Conservation (phyloP, 2,888 invertebrate species). For the Osedax fenrisi region DNA sequence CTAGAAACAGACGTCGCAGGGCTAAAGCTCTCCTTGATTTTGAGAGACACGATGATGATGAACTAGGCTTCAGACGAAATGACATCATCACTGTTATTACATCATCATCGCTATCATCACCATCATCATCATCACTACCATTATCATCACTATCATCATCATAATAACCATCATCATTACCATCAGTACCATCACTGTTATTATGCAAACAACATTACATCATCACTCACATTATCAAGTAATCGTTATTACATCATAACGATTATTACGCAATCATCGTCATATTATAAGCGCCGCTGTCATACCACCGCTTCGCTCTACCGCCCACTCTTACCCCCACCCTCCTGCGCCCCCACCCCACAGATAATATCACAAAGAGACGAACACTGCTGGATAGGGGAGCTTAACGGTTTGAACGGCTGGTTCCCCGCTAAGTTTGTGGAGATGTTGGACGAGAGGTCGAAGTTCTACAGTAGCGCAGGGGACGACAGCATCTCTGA, state of each 20-base stretch:
- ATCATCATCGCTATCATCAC: too few species aligned
- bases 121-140: too few species aligned
- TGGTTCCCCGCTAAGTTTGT: conserved; percentile 98
- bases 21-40: conserved; percentile 93
- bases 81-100: conserved; percentile 91
- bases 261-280: too few species aligned
- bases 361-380: conserved; percentile 76
- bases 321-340: not conserved
- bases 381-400: conserved; percentile 97
- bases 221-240: too few species aligned
- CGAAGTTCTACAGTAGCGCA: conserved; percentile 57
- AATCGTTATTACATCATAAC: too few species aligned
- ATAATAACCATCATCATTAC: too few species aligned
- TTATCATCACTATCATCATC: too few species aligned
- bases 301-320: not conserved
- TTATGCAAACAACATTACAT: too few species aligned
- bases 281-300: too few species aligned
- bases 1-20: conserved; percentile 63
- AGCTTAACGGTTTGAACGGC: conserved; percentile 75
- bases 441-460: conserved; percentile 82
- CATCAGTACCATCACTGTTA: too few species aligned
- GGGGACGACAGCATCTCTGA: conserved; percentile 96
- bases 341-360: not conserved
- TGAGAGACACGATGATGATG: conserved; percentile 93
- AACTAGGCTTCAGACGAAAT: conserved; percentile 91